Evolutionary conservation across 1,140 invertebrate genomes (phyloP), one percentile per base, ranked within the genome.

Genomic region (Pomacea maculata): DNA sequence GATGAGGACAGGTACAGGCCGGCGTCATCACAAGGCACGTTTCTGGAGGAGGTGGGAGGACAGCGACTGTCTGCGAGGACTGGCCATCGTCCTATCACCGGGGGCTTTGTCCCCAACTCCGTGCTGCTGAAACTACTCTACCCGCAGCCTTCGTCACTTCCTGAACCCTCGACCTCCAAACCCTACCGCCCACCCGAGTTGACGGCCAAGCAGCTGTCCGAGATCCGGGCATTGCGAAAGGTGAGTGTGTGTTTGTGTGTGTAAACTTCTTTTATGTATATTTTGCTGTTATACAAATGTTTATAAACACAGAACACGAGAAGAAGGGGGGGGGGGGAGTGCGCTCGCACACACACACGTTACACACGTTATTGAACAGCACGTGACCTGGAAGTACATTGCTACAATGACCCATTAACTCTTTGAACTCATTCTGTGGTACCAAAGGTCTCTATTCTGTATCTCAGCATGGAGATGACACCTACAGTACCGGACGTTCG

Each of bases 71-170:
- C 78, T 85, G 61, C 78, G 81, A n/a, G 85, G 83, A 68, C 85
- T 75, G 17, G 34, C 81, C 54, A 81, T 25, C 19, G 82, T 84
- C 15, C 65, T 11, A 75, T 68, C 78, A 68, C 45, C 67, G 82
- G 83, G 74, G 90, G 89, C 45, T 87, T 88, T 75, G 83, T 91
- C 21, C 90, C 90, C 25, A 91, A 91, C 83, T 91, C 90, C 3
- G 86, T 91, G 6, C 82, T 91, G 34, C 84, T 88, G 2, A 88
- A 89, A 72, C 81, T 90, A 61, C 78, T 90, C 12, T 90, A 86
- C 83, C 89, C 89, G n/a, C 84, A 86, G 52, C 83, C 83, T 19
- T 72, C 78, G 21, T 81, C 78, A 0, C 76, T 77, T 21, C 67
- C 72, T 21, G 68, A 79, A 9, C 75, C 72, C 15, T 80, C 80